Evolutionary conservation across 2,888 invertebrate species (phyloP), one percentile per base, ranked within the genome.

Genomic region (Loripinus fragilis): DNA sequence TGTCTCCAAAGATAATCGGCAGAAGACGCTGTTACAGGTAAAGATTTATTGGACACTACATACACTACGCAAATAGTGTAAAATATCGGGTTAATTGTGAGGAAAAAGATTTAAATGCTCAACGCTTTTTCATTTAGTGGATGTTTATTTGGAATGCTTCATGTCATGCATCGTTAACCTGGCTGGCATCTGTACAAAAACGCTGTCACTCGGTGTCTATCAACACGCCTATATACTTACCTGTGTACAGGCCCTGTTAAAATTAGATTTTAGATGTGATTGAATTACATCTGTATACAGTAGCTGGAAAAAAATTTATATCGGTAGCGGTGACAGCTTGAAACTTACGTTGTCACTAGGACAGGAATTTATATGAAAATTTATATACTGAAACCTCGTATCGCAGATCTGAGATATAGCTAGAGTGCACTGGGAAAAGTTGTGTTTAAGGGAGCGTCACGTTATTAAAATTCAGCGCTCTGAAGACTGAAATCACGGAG

Each of bases 71-170:
- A 60, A 20, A 60, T 60, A 60, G 33, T 60, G 60, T 60, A 60
- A 60, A 60, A 60, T 30, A 60, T 60, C 60, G 17, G 60, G 60
- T 33, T 60, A 60, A 60, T 60, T 60, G 60, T 60, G 60, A 60
- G 60, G 38, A 33, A 60, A 60, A 60, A 60, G 60, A 60, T 60
- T 60, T 60, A 60, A 60, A 60, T 60, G 60, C 60, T 60, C 17
- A 28, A 60, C 30, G 60, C 60, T 60, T 60, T 60, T 60, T 33
- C 33, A 33, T 60, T 33, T 60, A 60, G 60, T 7, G 2, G 60
- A 60, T 60, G 33, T 60, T 60, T 60, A 60, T 60, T 60, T 60
- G 60, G 60, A 67, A 67, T 67, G n/a, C 25, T 41, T 67, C 45
- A 42, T 41, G 67, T 67, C 33, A 67, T 28, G 67, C n/a, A 42